Base-by-base conservation (phyloP, 2,113 vertebrate genomes). In the Corythaeola cristata region DNA sequence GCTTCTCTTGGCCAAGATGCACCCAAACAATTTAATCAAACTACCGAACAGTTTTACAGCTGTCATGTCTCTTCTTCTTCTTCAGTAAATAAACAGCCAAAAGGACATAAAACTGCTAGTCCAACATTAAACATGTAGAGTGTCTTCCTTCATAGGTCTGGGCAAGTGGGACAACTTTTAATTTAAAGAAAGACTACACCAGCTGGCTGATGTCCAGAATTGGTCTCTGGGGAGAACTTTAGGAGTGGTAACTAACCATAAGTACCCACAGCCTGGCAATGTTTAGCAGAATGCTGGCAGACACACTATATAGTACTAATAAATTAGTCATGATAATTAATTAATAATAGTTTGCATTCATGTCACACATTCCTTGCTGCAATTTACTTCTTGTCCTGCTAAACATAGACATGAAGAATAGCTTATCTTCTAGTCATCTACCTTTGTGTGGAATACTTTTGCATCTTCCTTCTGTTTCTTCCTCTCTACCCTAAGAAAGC, bases 311-410 rank as follows among this genome's bases (percentile, higher is more conserved):
- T 20, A 91, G 71, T 76, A 89, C 74, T 91, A 82, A 95, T 95
- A 93, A 95, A 97, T 96, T 89, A 97, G 47, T 97, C 89, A 96
- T 97, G 86, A 87, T 75, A 72, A 94, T 95, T 96, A 81, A 93
- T 95, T 96, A 93, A 83, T 93, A 90, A 95, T 92, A 85, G 73
- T 94, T 91, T 52, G 21, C 41, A 79, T 93, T 87, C 86, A 44
- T 52, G 86, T 90, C 89, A 76, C 83, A 64, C n/a, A 62, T 82
- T 93, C 77, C 73, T 92, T 79, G 41, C 80, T 76, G 83, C 73
- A 80, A 30, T 95, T 95, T 94, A 87, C 73, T 91, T 86, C 90
- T 92, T 63, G 53, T 89, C 56, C 4, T n/a, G 73, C 52, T 92
- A 91, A 92, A 94, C 21, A 9, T 22, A 56, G 52, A 52, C 64